Conservation (phyloP, 2,113 vertebrate species). For the Gymnogyps californianus region DNA sequence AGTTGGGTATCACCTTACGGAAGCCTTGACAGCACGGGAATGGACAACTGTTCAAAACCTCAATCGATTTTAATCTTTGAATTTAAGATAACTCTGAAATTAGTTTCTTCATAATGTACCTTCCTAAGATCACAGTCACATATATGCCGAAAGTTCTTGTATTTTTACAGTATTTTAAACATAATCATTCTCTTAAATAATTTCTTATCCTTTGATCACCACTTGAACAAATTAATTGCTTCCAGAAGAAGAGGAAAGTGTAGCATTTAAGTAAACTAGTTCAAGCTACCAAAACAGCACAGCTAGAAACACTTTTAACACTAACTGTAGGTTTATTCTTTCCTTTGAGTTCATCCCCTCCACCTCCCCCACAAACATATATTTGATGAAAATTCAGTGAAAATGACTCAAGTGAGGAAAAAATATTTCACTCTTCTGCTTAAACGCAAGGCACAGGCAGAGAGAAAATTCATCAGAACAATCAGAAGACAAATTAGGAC, state of each 20-base stretch:
- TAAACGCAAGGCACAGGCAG: neutral
- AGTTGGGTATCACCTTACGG: neutral
- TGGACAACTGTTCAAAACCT: neutral
- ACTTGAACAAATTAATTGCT: neutral
- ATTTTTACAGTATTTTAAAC: neutral
- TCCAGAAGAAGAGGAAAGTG: neutral
- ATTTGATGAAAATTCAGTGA: neutral
- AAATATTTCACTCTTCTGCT: neutral
- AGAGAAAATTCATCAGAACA: neutral
- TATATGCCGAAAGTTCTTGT: neutral
- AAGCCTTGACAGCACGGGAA: neutral
- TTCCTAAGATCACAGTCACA: neutral
- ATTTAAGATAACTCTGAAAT: neutral
- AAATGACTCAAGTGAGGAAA: neutral
- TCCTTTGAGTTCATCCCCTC: neutral
- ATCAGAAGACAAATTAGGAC: neutral
- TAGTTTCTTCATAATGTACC: neutral
- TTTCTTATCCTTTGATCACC: neutral
- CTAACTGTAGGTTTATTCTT: neutral
- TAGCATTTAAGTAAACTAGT: neutral
- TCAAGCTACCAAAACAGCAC: neutral
- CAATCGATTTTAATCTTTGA: neutral
- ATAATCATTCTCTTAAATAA: neutral
- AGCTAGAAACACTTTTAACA: neutral
- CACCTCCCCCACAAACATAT: neutral